Evolutionary conservation across 2,113 vertebrate genomes (phyloP).

Genomic region (Apus apus): DNA sequence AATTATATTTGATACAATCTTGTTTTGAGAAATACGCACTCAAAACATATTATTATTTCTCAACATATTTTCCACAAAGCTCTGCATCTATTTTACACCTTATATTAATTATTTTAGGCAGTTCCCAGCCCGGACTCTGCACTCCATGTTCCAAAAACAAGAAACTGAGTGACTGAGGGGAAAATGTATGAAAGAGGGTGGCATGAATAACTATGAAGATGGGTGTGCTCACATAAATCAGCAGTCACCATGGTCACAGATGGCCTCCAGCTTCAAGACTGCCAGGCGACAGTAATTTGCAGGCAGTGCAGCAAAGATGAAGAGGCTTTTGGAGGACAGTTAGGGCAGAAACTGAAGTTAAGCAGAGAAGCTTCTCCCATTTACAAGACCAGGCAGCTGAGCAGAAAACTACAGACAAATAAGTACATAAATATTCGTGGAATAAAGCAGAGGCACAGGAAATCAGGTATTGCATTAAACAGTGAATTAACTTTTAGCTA

Average conservation of each 20-base stretch:
- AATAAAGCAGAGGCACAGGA: background rate
- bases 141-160: background rate
- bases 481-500: background rate
- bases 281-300: slow-evolving; percentile 33
- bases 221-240: slow-evolving; percentile 42
- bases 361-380: background rate
- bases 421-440: background rate
- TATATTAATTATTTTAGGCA: background rate
- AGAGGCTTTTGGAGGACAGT: background rate
- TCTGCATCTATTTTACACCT: background rate
- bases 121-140: background rate
- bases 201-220: slow-evolving; percentile 16
- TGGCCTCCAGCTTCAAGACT: slow-evolving; percentile 1
- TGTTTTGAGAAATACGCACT: background rate
- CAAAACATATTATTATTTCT: background rate
- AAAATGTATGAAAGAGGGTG: slow-evolving; percentile 13
- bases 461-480: background rate
- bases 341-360: background rate
- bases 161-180: background rate
- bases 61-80: background rate
- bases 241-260: slow-evolving; percentile 35
- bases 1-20: background rate
- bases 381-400: background rate
- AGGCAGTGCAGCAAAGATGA: background rate
- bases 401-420: background rate